Conservation (phyloP, 2,113 vertebrate species). For the Bungarus multicinctus region DNA sequence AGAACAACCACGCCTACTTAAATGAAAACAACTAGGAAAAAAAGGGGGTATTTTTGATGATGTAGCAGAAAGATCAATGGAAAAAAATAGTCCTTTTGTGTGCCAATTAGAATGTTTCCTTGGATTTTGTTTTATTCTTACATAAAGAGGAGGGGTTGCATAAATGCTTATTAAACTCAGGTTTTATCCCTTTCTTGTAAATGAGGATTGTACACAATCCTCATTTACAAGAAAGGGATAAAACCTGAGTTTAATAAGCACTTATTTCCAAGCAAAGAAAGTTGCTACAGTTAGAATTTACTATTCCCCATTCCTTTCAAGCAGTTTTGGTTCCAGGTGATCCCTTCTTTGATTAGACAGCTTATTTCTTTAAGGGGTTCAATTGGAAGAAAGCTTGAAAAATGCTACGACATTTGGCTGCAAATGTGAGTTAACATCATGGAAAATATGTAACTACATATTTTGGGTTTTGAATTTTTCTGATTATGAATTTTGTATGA, state of each 20-base stretch:
- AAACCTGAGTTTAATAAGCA: too few relatives aligned
- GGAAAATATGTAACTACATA: neutral
- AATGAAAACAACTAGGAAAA: neutral
- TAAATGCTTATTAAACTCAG: neutral
- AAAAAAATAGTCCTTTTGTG: neutral
- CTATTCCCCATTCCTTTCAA: neutral
- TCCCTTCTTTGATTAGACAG: neutral
- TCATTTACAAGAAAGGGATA: neutral
- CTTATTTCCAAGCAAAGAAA: neutral
- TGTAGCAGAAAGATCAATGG: neutral
- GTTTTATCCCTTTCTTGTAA: neutral
- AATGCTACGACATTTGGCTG: neutral
- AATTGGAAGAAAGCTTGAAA: neutral
- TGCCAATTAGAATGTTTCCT: neutral
- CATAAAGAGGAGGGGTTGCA: neutral
- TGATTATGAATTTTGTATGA: neutral
- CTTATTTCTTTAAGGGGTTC: neutral
- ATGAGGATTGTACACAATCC: neutral
- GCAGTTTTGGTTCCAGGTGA: neutral
- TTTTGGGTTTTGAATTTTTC: neutral
- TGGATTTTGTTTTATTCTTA: neutral
- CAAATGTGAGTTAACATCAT: neutral
- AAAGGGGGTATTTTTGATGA: neutral
- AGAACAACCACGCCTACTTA: neutral
- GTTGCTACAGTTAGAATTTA: neutral